Evolutionary conservation across 2,797 vertebrate genomes (phyloP).

Genomic region (Emydoidea blandingii): DNA sequence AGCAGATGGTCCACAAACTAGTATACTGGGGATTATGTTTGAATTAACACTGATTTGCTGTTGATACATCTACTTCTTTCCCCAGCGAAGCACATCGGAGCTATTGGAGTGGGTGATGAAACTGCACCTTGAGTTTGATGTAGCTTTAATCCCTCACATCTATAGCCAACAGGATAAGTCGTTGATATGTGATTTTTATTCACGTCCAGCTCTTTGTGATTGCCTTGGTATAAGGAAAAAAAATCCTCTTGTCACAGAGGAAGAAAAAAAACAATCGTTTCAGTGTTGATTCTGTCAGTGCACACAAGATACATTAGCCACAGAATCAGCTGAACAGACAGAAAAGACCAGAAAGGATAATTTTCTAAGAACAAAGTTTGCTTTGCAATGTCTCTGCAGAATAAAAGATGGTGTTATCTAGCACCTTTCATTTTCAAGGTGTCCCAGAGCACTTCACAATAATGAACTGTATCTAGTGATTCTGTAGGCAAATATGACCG

Average conservation of each 20-base stretch:
- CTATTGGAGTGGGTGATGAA: neutral
- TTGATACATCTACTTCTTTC: neutral
- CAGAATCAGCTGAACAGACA: constrained; percentile 10
- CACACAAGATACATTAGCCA: neutral
- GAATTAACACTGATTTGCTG: neutral
- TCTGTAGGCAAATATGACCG: neutral
- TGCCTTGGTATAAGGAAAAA: neutral
- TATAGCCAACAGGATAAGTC: neutral
- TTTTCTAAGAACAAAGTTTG: neutral
- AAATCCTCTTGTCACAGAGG: neutral
- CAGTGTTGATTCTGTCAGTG: constrained; percentile 25
- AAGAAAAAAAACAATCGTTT: neutral
- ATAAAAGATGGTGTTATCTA: neutral
- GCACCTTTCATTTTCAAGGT: neutral
- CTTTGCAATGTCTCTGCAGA: constrained; percentile 1
- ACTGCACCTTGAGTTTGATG: neutral
- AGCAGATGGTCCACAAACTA: neutral
- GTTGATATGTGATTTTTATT: constrained; percentile 30
- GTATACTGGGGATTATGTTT: neutral
- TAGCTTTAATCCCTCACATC: neutral
- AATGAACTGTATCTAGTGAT: neutral
- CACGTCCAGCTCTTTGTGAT: neutral
- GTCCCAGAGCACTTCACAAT: neutral
- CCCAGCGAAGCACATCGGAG: neutral
- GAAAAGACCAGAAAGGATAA: neutral